These are phyloP conservation scores for Musca vetustissima DNA, from an alignment of 1,140 invertebrate species.

Conservation along the genomic window DNA sequence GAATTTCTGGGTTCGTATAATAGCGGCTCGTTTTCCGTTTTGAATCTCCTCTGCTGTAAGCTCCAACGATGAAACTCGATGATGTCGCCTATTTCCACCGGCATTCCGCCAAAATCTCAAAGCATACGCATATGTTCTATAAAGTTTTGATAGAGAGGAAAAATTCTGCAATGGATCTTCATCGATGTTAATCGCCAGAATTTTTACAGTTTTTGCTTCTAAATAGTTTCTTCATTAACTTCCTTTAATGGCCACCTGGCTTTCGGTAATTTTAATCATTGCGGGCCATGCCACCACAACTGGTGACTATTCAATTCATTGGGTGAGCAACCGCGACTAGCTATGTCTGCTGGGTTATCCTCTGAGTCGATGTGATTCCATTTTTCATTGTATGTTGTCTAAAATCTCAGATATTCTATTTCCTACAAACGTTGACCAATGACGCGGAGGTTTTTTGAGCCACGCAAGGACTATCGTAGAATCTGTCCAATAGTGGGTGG, in stretches of 20 bases:
- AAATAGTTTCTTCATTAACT: background rate
- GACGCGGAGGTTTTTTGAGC: background rate
- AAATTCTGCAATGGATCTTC: background rate
- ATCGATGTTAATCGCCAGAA: no score
- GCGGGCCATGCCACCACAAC: background rate
- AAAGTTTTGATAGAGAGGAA: background rate
- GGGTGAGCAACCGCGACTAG: background rate
- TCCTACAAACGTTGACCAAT: background rate
- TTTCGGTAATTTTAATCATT: background rate
- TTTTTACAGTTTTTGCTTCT: no score
- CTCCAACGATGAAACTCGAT: background rate
- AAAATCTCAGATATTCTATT: conserved; percentile 4
- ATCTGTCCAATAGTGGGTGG: background rate
- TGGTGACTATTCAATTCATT: background rate
- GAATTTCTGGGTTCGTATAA: background rate
- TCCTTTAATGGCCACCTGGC: background rate
- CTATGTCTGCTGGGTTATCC: conserved; percentile 33
- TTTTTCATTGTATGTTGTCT: background rate
- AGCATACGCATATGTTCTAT: background rate
- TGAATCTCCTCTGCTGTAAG: background rate
- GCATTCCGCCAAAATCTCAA: background rate
- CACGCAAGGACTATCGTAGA: conserved; percentile 1
- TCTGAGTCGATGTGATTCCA: background rate
- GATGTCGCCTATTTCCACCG: background rate
- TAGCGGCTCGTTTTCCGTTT: background rate